A percentile compares a stretch with the other conserved stretches of the same genome.
phyloP scores from a whole-genome alignment of 2,113 vertebrate species.

The Melanerpes aurifrons region DNA sequence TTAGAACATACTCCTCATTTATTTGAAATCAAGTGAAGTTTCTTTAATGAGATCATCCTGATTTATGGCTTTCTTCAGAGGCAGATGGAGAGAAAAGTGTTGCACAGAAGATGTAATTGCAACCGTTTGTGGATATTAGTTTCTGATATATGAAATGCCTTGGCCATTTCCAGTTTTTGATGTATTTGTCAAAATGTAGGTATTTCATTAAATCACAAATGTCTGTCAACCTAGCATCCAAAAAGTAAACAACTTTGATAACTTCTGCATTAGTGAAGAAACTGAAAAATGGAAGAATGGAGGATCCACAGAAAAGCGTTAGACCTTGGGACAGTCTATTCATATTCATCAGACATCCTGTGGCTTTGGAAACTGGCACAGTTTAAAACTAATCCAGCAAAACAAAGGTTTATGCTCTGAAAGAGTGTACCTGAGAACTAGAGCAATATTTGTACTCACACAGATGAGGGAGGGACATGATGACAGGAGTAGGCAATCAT shows the following conservation, averaged over 20 bases:
- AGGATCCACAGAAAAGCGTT: background rate
- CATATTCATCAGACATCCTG: background rate
- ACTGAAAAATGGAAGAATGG: background rate
- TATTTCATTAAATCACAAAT: constrained; percentile 7
- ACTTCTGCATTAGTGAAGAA: background rate
- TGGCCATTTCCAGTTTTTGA: background rate
- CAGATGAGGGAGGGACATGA: background rate
- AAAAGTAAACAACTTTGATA: background rate
- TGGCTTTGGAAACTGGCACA: background rate
- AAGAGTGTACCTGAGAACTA: background rate
- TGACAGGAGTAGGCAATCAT: background rate
- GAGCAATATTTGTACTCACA: background rate
- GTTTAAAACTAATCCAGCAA: background rate
- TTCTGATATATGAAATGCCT: background rate
- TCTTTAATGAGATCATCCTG: background rate
- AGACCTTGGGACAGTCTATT: background rate
- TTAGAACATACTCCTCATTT: background rate
- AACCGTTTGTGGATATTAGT: background rate
- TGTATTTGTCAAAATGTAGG: background rate
- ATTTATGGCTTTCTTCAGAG: background rate
- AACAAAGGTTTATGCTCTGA: background rate
- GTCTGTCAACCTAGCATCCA: background rate
- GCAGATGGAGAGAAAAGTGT: background rate
- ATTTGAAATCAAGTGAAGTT: background rate
- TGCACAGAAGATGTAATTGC: background rate